phyloP scores from a whole-genome alignment of 2,113 vertebrate species.

The Heterotis niloticus region DNA sequence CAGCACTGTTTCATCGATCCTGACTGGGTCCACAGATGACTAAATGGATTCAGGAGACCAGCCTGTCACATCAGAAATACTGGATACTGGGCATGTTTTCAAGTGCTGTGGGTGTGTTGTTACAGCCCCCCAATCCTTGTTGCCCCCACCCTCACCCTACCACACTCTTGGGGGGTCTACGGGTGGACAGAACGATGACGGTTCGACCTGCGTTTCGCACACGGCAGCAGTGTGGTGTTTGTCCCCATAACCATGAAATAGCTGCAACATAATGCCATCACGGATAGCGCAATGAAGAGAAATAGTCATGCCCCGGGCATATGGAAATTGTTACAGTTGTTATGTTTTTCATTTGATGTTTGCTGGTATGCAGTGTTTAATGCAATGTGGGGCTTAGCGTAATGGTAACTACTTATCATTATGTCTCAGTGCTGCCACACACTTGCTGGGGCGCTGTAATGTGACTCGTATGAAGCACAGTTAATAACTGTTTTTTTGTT shows the following conservation, averaged over 20 bases:
- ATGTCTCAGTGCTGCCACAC: background rate
- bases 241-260: constrained; percentile 23
- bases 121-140: background rate
- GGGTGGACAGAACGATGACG: background rate
- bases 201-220: background rate
- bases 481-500: constrained; percentile 3
- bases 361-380: constrained; percentile 14
- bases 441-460: background rate
- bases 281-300: constrained; percentile 22
- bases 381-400: background rate
- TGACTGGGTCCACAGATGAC: background rate
- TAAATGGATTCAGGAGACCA: background rate
- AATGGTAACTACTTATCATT: constrained; percentile 15
- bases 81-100: too few relatives aligned
- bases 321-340: constrained; percentile 1
- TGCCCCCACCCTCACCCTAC: background rate
- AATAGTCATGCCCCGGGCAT: constrained; percentile 13
- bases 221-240: background rate
- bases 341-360: constrained; percentile 16
- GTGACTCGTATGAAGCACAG: background rate
- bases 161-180: background rate
- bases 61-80: background rate
- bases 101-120: background rate
- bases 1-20: background rate
- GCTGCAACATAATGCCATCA: constrained; percentile 19